Conservation (phyloP, 2,113 vertebrate genomes). For the Ellobius talpinus region DNA sequence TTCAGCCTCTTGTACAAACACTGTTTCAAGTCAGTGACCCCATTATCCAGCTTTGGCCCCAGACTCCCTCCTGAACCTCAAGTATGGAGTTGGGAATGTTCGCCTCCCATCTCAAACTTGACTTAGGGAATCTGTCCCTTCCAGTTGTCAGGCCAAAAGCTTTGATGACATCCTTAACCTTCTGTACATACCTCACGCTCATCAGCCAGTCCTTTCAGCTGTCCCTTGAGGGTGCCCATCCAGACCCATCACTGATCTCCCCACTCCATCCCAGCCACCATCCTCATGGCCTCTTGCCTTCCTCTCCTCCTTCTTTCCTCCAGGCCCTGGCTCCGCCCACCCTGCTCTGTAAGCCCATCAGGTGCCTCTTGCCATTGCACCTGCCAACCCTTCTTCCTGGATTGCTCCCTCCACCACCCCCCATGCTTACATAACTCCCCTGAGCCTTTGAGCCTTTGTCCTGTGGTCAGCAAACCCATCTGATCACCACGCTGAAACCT, state of each 20-base stretch:
- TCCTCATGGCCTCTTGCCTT: not conserved
- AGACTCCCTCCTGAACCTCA: not conserved
- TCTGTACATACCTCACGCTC: not conserved
- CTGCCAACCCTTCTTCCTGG: too few relatives aligned
- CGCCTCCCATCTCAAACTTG: not conserved
- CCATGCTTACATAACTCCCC: not conserved
- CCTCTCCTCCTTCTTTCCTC: not conserved
- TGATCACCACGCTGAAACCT: accelerated
- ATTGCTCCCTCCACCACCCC: too few relatives aligned
- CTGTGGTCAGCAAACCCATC: not conserved
- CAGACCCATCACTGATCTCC: not conserved
- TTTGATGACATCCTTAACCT: not conserved
- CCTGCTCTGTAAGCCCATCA: accelerated
- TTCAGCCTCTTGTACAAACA: not conserved
- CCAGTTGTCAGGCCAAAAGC: not conserved
- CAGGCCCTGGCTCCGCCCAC: not conserved
- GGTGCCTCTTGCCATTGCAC: not conserved
- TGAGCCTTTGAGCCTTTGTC: not conserved
- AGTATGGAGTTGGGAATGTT: too few relatives aligned
- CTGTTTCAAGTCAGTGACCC: not conserved
- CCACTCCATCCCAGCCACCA: not conserved
- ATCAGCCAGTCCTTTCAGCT: not conserved
- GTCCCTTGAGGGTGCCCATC: not conserved
- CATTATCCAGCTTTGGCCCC: not conserved
- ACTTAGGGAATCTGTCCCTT: not conserved